Evolutionary conservation across 2,888 invertebrate genomes (phyloP).

Genomic region (Zonitis immaculata): DNA sequence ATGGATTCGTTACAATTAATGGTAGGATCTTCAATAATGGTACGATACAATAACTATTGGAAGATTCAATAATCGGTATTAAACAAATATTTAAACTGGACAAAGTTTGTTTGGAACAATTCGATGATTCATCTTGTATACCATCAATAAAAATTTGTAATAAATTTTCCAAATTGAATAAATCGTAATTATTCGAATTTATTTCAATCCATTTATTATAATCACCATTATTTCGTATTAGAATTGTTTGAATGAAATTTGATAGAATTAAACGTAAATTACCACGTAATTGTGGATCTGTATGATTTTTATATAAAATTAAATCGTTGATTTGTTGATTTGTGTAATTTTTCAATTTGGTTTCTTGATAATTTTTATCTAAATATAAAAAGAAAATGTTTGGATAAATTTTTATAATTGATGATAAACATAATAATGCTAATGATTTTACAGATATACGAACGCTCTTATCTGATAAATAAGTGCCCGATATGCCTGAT

Average conservation of each 20-base stretch:
- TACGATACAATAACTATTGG: constrained; percentile 54
- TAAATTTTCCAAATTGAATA: constrained; percentile 17
- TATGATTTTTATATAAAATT: constrained; percentile 64
- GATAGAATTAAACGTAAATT: constrained; percentile 64
- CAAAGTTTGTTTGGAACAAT: constrained; percentile 68
- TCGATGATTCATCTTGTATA: constrained; percentile 68
- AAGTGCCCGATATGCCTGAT: constrained; percentile 53
- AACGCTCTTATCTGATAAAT: constrained; percentile 69
- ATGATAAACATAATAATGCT: constrained; percentile 74
- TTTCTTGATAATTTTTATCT: constrained; percentile 52
- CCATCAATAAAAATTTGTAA: constrained; percentile 49
- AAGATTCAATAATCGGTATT: constrained; percentile 57
- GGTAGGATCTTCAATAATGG: constrained; percentile 60
- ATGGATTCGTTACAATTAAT: constrained; percentile 64
- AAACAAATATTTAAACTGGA: constrained; percentile 59
- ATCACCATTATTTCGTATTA: constrained; percentile 55
- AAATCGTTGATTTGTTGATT: constrained; percentile 66
- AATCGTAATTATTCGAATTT: constrained; percentile 24
- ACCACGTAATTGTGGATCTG: constrained; percentile 79
- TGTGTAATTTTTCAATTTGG: constrained; percentile 24
- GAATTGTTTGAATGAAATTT: constrained; percentile 59
- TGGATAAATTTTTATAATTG: constrained; percentile 70
- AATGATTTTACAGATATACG: constrained; percentile 89
- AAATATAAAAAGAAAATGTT: constrained; percentile 63
- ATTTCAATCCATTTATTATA: constrained; percentile 53